These are phyloP conservation scores for Macropodus opercularis DNA, from an alignment of 2,797 vertebrate genomes.

Conservation along the genomic window DNA sequence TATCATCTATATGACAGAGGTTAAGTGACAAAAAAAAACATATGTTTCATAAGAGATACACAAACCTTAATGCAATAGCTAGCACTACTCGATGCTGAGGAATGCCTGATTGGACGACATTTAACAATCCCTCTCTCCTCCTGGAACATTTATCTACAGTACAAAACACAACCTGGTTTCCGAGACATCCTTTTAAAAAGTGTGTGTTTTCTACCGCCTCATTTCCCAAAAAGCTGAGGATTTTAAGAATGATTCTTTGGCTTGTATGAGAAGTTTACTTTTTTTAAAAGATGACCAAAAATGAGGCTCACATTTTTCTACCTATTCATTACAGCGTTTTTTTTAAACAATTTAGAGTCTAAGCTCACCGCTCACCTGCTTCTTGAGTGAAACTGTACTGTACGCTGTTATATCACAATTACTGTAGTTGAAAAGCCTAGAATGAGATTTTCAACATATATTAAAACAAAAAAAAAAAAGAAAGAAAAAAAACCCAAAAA, in stretches of 20 bases:
- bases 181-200: constrained; percentile 34
- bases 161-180: constrained; percentile 32
- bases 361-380: constrained; percentile 17
- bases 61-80: constrained; percentile 90
- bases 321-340: not conserved
- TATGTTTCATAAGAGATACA: constrained; percentile 75
- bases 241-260: constrained; percentile 20
- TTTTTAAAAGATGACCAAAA: constrained; percentile 11
- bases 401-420: constrained; percentile 38
- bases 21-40: constrained; percentile 76
- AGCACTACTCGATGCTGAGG: constrained; percentile 59
- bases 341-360: constrained; percentile 10
- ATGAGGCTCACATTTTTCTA: not conserved
- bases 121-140: constrained; percentile 34
- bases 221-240: constrained; percentile 19
- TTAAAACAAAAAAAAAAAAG: too few relatives aligned
- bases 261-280: not conserved
- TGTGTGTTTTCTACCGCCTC: constrained; percentile 18
- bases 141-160: constrained; percentile 42
- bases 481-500: too few relatives aligned
- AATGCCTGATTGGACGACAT: constrained; percentile 44
- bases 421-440: constrained; percentile 30
- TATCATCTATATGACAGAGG: constrained; percentile 86
- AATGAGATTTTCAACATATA: constrained; percentile 5
- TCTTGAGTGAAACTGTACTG: constrained; percentile 32